Percentiles rank a stretch among this genome's conserved stretches.
These are phyloP conservation scores for Melipona bicolor DNA, from an alignment of 2,888 invertebrate genomes.

Conservation along the genomic window DNA sequence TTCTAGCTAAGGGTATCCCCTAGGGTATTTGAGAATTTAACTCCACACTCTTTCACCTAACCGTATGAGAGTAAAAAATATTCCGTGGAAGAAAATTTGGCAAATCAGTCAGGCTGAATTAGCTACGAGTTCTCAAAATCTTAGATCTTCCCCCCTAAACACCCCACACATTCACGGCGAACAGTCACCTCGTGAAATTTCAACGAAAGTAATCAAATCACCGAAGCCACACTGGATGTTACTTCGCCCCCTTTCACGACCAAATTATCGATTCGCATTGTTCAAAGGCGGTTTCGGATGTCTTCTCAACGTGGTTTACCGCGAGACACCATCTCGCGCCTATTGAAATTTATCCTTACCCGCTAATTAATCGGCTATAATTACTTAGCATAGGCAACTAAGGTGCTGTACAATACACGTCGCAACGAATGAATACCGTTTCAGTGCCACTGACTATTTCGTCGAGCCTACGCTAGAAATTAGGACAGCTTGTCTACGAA, in stretches of 20 bases:
- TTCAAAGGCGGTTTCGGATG: background rate
- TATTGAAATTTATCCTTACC: background rate
- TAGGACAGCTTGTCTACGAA: background rate
- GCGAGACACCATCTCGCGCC: background rate
- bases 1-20: no score
- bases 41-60: no score
- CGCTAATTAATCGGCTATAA: constrained; percentile 28
- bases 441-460: constrained; percentile 2
- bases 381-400: constrained; percentile 38
- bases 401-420: constrained; percentile 39
- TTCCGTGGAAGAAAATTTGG: background rate
- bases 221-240: no score
- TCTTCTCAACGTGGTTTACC: background rate
- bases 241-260: background rate
- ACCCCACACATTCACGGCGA: background rate
- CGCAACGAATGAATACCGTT: constrained; percentile 4
- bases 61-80: background rate
- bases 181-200: background rate
- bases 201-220: background rate
- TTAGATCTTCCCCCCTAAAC: background rate
- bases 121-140: background rate
- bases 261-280: background rate
- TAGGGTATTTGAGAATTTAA: no score
- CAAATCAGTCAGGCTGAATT: background rate
- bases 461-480: constrained; percentile 9